phyloP scores from a whole-genome alignment of 2,113 vertebrate genomes.

The Corythornis vintsioides region DNA sequence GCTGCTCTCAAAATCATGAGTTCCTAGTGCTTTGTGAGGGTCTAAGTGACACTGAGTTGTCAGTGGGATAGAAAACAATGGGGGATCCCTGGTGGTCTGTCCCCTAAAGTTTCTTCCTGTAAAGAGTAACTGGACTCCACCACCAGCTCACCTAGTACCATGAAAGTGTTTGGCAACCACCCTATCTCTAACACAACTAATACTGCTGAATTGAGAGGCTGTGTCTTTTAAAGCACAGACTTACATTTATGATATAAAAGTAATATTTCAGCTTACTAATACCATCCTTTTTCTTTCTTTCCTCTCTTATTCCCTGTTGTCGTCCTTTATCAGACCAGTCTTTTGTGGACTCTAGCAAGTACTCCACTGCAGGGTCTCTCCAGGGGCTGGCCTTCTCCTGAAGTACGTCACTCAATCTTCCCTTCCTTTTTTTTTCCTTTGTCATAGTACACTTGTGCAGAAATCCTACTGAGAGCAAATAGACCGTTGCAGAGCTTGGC shows the following conservation, averaged over 20 bases:
- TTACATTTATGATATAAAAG: constrained; percentile 58
- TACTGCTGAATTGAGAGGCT: constrained; percentile 43
- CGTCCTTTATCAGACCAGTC: constrained; percentile 86
- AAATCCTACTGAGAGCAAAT: constrained; percentile 56
- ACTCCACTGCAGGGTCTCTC: constrained; percentile 89
- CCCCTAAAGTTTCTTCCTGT: neutral
- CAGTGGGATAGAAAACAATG: neutral
- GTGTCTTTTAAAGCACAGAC: constrained; percentile 28
- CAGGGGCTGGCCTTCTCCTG: constrained; percentile 93
- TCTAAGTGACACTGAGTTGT: neutral
- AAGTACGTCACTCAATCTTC: constrained; percentile 85
- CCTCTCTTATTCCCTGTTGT: constrained; percentile 73
- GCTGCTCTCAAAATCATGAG: neutral
- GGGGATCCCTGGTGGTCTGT: constrained; percentile 19
- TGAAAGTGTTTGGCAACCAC: constrained; percentile 13
- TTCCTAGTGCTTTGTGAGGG: neutral
- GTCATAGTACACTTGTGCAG: constrained; percentile 62
- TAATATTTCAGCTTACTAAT: constrained; percentile 69
- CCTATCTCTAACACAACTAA: constrained; percentile 1
- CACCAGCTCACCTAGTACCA: neutral
- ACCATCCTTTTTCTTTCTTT: constrained; percentile 75
- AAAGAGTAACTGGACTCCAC: neutral
- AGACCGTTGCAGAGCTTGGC: constrained; percentile 31
- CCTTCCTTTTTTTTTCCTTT: constrained; percentile 73
- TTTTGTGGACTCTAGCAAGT: constrained; percentile 95